Base-by-base conservation (phyloP, 2,797 vertebrate genomes). In the Sciaenops ocellatus region DNA sequence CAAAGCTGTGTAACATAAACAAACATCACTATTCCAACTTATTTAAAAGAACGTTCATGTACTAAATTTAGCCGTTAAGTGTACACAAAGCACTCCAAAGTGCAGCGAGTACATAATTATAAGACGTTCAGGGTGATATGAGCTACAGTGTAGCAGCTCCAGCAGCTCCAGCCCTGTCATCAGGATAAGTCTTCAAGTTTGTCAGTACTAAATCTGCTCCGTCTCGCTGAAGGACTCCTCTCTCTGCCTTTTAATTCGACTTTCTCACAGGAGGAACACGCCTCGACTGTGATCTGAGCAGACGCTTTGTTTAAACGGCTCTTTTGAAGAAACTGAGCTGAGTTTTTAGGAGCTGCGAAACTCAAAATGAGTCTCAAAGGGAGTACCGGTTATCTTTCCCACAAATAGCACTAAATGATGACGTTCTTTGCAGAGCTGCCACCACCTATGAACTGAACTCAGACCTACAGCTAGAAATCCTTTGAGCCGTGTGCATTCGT, bases 151-250 rank as follows among this genome's bases (percentile, higher is more conserved):
- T 3, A 69, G 68, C 76, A 8, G 7, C 72, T 69, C 1, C 69
- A 69, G 68, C 76, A 8, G 7, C 72, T 69, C 1, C 69, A 76
- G 78, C 26, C 70, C 85, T 78, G 2, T 88, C 73, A 88, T 93
- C 77, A 80, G 50, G 66, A 84, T 15, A 46, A 77, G 81, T 90
- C 78, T 71, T 84, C 80, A 84, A 82, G 85, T 88, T 87, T 82
- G 75, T 78, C 66, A 2, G 72, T 22, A n/a, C 73, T 77, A 63
- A 81, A 82, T 82, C 73, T 84, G 83, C 76, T 62, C 70, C 0
- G 55, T 85, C 75, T 86, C 34, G 67, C 66, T 68, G 15, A 50
- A 56, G 74, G 6, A 69, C 34, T 80, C 80, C 63, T 66, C 69
- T 60, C 65, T 60, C 70, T 47, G 72, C 80, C 61, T 82, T 88